Base-by-base conservation (phyloP, 1,140 invertebrate genomes). In the Patella vulgata region DNA sequence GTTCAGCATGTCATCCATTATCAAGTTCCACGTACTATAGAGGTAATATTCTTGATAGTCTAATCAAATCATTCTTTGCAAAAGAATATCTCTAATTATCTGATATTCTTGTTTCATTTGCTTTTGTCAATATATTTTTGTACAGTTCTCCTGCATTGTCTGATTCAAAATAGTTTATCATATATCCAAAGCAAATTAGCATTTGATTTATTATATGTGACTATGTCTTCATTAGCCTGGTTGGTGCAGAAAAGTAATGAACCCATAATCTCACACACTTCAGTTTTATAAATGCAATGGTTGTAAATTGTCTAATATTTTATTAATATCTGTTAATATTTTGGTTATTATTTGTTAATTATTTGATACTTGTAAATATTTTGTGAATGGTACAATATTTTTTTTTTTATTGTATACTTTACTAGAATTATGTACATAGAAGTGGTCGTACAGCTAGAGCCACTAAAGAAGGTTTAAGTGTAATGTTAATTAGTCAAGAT, bases 1-100 rank as follows among this genome's bases (percentile, higher is more conserved):
- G 90, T 99, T 2, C 89, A 98, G 69, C 94, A 98, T 77, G 96
- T 99, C 3, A 90, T 99, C 73, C 97, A 99, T 84, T 99, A 98
- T 86, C 96, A 99, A 86, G 93, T 97, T 8, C 97, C 97, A 0
- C 88, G 91, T 74, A 98, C 96, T 19, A 92, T 93, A 31, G 96
- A 99, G 87, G 91, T 93, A 68, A 61, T 61, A 54, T n/a, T n/a
- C n/a, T n/a, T n/a, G n/a, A n/a, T n/a, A n/a, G n/a, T n/a, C n/a
- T n/a, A n/a, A n/a, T 39, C 11, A 39, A 23, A 8, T 31, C 21
- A 36, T 67, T 52, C 54, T 66, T 9, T 60, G n/a, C 43, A 46
- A 25, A n/a, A 33, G 19, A 40, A n/a, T 8, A 19, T 23, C 21
- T 21, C 25, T 21, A 9, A 9, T 19, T n/a, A 19, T 9, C 25